Base-by-base conservation (phyloP, 2,888 invertebrate species). In the Acanthosoma haemorrhoidale region DNA sequence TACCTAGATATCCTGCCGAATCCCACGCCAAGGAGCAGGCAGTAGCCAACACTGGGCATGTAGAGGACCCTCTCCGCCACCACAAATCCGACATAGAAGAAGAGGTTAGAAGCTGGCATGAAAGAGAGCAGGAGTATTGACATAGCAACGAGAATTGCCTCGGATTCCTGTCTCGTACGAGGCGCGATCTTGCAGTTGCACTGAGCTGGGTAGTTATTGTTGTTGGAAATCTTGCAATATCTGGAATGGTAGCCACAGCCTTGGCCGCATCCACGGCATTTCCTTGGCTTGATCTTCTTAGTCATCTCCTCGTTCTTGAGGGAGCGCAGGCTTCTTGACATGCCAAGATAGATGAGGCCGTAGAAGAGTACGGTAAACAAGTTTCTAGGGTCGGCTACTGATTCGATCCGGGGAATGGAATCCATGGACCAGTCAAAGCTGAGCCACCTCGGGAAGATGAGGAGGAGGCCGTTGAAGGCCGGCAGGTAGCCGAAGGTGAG, bases 401-500 rank as follows among this genome's bases (percentile, higher is more conserved):
- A 85, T 60, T 88, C 88, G 76, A 98, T 87, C 72, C 92, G 85
- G 8, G 96, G 94, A 77, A 98, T 88, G 1, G 97, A 90, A 77
- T 96, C 95, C 97, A 98, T 97, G 29, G 96, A 96, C 98, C 97
- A 98, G 82, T 98, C 97, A 82, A 96, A 98, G 80, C 96, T 96
- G 69, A 98, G 84, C 75, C 89, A 88, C 76, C 87, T 86, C 5
- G 97, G 97, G 80, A 88, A 93, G 41, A 96, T 80, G 72, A 97
- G 83, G 77, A 97, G 86, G 80, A 88, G 87, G 77, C 94, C 88
- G 82, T 97, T 96, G 79, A 94, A 90, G 57, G 91, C 89, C 41
- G 97, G 96, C 76, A 98, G 86, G 80, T 94, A 95, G 74, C 90
- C 84, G 82, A 96, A 97, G 66, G 97, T 97, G 77, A 95, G 85